Evolutionary conservation across 2,797 vertebrate species (phyloP).

Genomic region (Phrynocephalus vlangalii): DNA sequence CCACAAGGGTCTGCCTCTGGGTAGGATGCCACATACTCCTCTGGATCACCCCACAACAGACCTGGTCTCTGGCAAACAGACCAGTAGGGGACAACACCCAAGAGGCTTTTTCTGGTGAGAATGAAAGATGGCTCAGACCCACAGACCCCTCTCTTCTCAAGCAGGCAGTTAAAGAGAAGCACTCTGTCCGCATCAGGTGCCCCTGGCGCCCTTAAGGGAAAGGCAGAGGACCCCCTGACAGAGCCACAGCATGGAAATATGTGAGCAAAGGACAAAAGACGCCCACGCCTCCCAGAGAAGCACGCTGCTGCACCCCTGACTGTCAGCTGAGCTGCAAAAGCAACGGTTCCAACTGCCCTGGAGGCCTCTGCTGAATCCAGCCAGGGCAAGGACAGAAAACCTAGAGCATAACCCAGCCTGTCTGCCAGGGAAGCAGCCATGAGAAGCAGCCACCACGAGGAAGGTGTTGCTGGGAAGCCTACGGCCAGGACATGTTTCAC

Average conservation of each 20-base stretch:
- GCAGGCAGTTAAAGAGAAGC: neutral
- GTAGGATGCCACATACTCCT: too few species aligned
- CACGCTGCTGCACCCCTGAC: too few species aligned
- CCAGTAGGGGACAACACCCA: neutral
- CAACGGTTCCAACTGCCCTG: too few species aligned
- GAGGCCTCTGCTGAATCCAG: neutral
- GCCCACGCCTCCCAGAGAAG: neutral
- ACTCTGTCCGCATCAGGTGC: too few species aligned
- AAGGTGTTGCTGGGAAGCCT: neutral
- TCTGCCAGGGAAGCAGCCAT: neutral
- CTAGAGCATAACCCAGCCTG: neutral
- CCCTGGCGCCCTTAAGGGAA: too few species aligned
- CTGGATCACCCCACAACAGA: neutral
- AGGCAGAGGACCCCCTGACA: neutral
- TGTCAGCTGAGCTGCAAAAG: neutral
- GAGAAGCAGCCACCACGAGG: too few species aligned
- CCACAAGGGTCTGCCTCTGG: neutral
- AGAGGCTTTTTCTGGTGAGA: neutral
- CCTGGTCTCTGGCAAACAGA: neutral
- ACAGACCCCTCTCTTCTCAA: too few species aligned
- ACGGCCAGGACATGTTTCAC: accelerated
- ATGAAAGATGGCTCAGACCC: too few species aligned
- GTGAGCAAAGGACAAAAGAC: neutral
- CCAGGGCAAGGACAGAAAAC: neutral
- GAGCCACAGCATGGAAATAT: accelerated